Percentiles rank a stretch among this genome's conserved stretches.
Conservation (phyloP, 2,113 vertebrate species). For the Campylorhamphus procurvoides region DNA sequence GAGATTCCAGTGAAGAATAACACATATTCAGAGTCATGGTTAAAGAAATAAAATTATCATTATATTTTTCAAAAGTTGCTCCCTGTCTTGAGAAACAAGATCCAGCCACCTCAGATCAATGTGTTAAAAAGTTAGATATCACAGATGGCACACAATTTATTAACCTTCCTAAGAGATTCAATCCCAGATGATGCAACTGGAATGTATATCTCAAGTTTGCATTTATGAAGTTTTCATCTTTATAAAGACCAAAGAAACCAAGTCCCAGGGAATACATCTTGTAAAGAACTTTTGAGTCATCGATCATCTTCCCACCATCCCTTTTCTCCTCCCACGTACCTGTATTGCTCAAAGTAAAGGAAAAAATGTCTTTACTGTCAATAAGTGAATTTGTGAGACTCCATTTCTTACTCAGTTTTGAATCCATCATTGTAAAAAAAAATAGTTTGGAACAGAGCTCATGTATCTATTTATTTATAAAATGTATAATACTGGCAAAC, state of each 20-base stretch:
- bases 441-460: background rate
- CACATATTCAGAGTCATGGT: background rate
- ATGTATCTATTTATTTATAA: background rate
- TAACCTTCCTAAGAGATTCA: conserved; percentile 44
- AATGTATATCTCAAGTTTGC: background rate
- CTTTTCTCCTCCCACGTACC: conserved; percentile 46
- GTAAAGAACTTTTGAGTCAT: conserved; percentile 62
- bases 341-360: conserved; percentile 30
- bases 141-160: conserved; percentile 42
- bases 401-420: background rate
- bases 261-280: conserved; percentile 30
- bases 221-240: conserved; percentile 17
- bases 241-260: conserved; percentile 8
- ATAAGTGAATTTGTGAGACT: conserved; percentile 4
- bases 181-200: conserved; percentile 14
- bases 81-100: background rate
- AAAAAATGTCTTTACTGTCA: conserved; percentile 32
- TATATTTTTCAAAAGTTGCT: background rate
- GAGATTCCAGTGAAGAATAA: background rate
- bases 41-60: background rate
- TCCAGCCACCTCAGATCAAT: background rate
- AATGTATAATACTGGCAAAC: background rate
- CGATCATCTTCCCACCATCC: conserved; percentile 58
- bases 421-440: background rate
- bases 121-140: conserved; percentile 12